phyloP scores from a whole-genome alignment of 1,140 invertebrate species.

The Bombus impatiens region DNA sequence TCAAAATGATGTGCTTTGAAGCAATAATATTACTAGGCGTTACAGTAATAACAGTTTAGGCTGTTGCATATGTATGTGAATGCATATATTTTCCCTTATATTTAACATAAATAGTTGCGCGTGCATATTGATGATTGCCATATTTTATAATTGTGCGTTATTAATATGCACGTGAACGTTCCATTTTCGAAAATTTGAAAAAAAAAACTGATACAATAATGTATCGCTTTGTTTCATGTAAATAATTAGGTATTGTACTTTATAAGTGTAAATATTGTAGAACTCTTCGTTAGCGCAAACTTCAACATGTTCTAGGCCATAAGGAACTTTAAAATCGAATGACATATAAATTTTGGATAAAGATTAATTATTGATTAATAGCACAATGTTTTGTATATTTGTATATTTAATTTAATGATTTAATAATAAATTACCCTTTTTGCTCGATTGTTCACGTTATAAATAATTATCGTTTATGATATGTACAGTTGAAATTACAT shows the following conservation, averaged over 20 bases:
- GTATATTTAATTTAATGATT: constrained; percentile 70
- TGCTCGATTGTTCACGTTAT: constrained; percentile 60
- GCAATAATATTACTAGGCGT: constrained; percentile 69
- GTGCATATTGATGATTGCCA: constrained; percentile 29
- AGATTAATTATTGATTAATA: constrained; percentile 60
- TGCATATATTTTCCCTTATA: constrained; percentile 55
- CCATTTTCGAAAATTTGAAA: neutral
- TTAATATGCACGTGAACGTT: constrained; percentile 23
- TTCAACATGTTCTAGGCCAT: constrained; percentile 52
- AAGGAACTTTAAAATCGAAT: constrained; percentile 54
- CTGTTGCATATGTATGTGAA: constrained; percentile 50
- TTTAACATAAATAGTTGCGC: constrained; percentile 46
- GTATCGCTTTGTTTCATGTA: constrained; percentile 61
- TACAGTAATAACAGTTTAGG: constrained; percentile 56
- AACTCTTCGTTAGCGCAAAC: constrained; percentile 51
- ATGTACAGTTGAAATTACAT: constrained; percentile 73
- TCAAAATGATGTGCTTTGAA: constrained; percentile 61
- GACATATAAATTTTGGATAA: constrained; percentile 56
- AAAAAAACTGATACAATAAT: constrained; percentile 46
- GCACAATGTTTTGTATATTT: constrained; percentile 70
- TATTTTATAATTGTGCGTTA: neutral
- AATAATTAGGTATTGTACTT: constrained; percentile 65
- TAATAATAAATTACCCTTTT: constrained; percentile 58
- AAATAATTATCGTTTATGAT: constrained; percentile 68
- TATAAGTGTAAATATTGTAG: constrained; percentile 72